Conservation (phyloP, 2,113 vertebrate genomes). For the Corydoras maculifer region DNA sequence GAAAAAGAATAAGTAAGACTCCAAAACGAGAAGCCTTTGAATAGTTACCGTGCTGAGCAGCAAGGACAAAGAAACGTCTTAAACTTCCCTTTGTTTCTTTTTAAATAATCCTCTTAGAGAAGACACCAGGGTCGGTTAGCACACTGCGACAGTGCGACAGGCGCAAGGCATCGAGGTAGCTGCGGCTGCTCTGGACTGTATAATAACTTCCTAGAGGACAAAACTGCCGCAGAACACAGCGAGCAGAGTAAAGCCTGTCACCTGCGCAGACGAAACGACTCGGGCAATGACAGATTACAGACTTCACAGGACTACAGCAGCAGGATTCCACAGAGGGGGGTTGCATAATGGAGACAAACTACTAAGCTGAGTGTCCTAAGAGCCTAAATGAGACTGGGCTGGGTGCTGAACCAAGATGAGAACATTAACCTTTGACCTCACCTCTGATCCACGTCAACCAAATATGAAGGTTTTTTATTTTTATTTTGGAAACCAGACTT, state of each 20-base stretch:
- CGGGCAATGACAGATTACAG: neutral
- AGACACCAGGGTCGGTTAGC: neutral
- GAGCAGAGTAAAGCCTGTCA: neutral
- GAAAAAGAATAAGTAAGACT: neutral
- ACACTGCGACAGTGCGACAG: neutral
- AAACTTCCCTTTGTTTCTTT: neutral
- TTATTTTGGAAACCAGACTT: neutral
- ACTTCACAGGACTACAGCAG: neutral
- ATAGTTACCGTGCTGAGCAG: slow-evolving; percentile 2
- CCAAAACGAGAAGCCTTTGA: neutral
- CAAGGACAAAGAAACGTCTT: neutral
- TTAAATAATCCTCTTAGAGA: neutral
- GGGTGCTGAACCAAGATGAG: slow-evolving; percentile 23
- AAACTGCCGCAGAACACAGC: neutral
- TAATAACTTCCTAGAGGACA: neutral
- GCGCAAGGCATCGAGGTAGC: neutral
- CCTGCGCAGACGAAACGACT: neutral
- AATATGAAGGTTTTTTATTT: too few relatives aligned
- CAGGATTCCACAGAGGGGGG: neutral
- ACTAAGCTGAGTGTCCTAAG: neutral
- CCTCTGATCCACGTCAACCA: neutral
- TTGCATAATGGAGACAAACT: slow-evolving; percentile 2
- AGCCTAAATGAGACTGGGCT: neutral
- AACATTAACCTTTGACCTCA: slow-evolving; percentile 16
- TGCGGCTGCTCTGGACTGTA: neutral